These are phyloP conservation scores for Danio kyathit DNA, from an alignment of 2,797 vertebrate genomes.

Conservation along the genomic window DNA sequence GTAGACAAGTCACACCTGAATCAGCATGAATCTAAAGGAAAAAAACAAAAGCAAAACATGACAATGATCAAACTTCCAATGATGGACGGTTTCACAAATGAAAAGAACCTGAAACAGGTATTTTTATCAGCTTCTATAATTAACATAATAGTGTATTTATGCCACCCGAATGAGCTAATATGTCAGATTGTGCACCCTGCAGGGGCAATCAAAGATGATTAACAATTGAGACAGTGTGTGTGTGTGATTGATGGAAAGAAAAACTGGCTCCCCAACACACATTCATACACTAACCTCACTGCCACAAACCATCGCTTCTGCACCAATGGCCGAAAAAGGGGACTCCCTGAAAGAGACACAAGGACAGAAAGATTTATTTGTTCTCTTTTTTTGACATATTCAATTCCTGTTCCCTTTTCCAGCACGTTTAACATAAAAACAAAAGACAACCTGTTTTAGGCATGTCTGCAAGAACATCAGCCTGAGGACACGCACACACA, in stretches of 20 bases:
- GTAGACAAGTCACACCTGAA: slow-evolving; percentile 38
- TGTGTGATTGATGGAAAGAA: slow-evolving; percentile 29
- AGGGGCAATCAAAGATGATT: slow-evolving; percentile 56
- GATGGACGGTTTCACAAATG: slow-evolving; percentile 40
- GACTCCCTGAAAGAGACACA: slow-evolving; percentile 38
- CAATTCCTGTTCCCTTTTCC: slow-evolving; percentile 56
- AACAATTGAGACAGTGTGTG: slow-evolving; percentile 43
- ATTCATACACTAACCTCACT: slow-evolving; percentile 51
- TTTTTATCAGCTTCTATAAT: slow-evolving; percentile 58
- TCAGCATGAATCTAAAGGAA: slow-evolving; percentile 50
- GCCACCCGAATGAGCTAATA: slow-evolving; percentile 55
- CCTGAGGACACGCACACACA: slow-evolving; percentile 6
- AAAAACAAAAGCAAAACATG: neutral
- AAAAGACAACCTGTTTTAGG: slow-evolving; percentile 53
- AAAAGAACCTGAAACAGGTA: slow-evolving; percentile 46
- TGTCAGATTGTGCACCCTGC: slow-evolving; percentile 60
- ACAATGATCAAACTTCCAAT: slow-evolving; percentile 11
- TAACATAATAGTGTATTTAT: slow-evolving; percentile 60
- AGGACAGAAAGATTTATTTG: slow-evolving; percentile 63
- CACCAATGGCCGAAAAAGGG: slow-evolving; percentile 43
- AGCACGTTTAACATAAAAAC: slow-evolving; percentile 60
- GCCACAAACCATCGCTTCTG: slow-evolving; percentile 57
- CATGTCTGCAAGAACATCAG: slow-evolving; percentile 46
- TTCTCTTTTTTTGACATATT: slow-evolving; percentile 65
- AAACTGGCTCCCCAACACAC: neutral